Evolutionary conservation across 2,113 vertebrate species (phyloP), one percentile per base, ranked within the genome.

Genomic region (Seriola aureovittata): DNA sequence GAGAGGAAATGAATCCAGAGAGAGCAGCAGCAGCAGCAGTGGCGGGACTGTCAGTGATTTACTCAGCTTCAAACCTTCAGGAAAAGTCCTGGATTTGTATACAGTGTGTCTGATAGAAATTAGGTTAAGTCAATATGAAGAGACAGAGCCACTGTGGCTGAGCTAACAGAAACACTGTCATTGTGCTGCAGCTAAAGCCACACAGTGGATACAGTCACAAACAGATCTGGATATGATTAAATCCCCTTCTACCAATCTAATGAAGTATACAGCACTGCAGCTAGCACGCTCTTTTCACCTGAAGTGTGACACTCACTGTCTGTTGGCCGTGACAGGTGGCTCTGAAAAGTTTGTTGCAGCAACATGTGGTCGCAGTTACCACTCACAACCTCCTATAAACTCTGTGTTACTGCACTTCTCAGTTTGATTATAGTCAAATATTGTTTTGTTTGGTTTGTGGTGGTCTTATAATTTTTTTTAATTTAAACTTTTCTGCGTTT

Each of bases 31-130:
- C 40, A 42, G 38, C 38, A 34, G 29, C 0, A 5, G 16, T 5
- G 14, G 8, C 8, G 46, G 4, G 11, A n/a, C 10, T 11, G 54
- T 62, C 16, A 16, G 10, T 76, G 38, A 77, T 65, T 76, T 76
- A 60, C 54, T 72, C 29, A 40, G 1, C 44, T 16, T 71, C 32
- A 69, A 65, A 74, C 57, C 44, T 40, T 40, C 23, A 9, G 73
- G 21, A 44, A 17, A 71, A 67, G 62, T 19, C 59, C 60, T 16
- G 58, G 34, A 34, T 78, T 74, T 64, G 42, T 55, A 73, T n/a
- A 71, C 57, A 83, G 38, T 19, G 42, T 86, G 48, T 73, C 50
- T 69, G 55, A 82, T 69, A 82, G 57, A 14, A 71, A 71, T 72
- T 25, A 60, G 69, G 52, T 66, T 73, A 71, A 63, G 67, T 63